Conservation (phyloP, 1,140 invertebrate genomes). For the Anastrepha obliqua region DNA sequence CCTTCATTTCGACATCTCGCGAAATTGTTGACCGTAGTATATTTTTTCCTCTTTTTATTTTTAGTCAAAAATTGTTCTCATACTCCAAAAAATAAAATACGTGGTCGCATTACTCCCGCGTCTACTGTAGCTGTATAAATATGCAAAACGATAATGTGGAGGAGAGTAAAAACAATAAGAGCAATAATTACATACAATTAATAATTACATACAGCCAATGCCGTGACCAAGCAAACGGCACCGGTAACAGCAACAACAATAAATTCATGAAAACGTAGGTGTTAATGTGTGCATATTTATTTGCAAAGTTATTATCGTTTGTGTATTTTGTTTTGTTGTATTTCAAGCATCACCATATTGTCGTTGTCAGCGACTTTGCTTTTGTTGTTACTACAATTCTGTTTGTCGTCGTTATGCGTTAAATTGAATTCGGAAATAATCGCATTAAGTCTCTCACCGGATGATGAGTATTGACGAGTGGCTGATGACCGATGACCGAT, state of each 20-base stretch:
- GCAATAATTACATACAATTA: slow-evolving; percentile 42
- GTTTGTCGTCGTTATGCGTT: slow-evolving; percentile 4
- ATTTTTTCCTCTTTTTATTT: too few species aligned
- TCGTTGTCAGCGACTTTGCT: not conserved
- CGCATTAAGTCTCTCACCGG: slow-evolving; percentile 38
- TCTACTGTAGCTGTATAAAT: not conserved
- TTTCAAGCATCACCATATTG: not conserved
- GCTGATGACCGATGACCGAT: not conserved
- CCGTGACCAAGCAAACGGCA: slow-evolving; percentile 2
- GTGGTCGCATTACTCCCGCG: not conserved
- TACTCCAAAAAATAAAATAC: too few species aligned
- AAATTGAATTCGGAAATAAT: slow-evolving; percentile 43
- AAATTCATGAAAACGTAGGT: slow-evolving; percentile 20
- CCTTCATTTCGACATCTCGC: too few species aligned
- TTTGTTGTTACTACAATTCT: not conserved
- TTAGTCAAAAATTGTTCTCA: too few species aligned
- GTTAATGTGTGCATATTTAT: slow-evolving; percentile 1
- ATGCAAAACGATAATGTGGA: not conserved
- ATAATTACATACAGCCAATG: not conserved
- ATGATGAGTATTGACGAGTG: not conserved
- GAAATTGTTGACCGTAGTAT: too few species aligned
- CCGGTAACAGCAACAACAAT: not conserved
- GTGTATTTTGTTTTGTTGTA: slow-evolving; percentile 13
- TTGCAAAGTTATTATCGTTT: slow-evolving; percentile 41
- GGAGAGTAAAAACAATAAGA: slow-evolving; percentile 11